These are phyloP conservation scores for Heliconius eleuchia DNA, from an alignment of 1,140 invertebrate species.

Conservation along the genomic window DNA sequence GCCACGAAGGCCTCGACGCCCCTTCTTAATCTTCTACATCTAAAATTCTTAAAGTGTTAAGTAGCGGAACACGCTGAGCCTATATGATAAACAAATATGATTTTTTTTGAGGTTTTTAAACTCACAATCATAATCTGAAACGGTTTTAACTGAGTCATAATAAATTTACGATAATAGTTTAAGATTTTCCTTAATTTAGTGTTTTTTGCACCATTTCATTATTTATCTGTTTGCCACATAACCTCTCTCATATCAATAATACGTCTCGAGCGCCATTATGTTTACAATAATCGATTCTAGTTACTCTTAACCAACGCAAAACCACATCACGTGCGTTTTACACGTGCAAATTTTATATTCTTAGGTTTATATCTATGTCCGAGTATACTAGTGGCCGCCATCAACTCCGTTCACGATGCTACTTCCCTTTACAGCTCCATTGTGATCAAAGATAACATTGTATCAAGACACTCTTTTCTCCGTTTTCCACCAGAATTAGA, in stretches of 20 bases:
- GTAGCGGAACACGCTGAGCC: neutral
- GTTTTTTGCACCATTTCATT: neutral
- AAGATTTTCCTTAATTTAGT: neutral
- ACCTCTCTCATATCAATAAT: slow-evolving; percentile 1
- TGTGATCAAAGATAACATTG: too few relatives aligned
- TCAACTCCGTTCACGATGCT: too few relatives aligned
- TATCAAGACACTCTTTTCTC: too few relatives aligned
- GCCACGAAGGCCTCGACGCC: too few relatives aligned
- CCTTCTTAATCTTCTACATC: too few relatives aligned
- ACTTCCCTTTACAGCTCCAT: too few relatives aligned
- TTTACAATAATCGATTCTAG: slow-evolving; percentile 7
- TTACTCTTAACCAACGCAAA: neutral
- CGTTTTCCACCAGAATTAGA: too few relatives aligned
- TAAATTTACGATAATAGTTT: neutral
- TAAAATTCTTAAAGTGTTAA: neutral
- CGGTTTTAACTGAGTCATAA: too few relatives aligned
- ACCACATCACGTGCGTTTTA: neutral
- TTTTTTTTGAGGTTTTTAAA: neutral
- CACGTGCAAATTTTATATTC: neutral
- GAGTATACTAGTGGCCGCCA: too few relatives aligned
- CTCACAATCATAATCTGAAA: neutral
- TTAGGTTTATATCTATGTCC: neutral
- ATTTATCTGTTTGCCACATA: neutral
- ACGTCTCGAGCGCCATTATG: neutral
- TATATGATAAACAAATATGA: neutral